These are phyloP conservation scores for Myiozetetes cayanensis DNA, from an alignment of 2,113 vertebrate genomes.

Conservation along the genomic window DNA sequence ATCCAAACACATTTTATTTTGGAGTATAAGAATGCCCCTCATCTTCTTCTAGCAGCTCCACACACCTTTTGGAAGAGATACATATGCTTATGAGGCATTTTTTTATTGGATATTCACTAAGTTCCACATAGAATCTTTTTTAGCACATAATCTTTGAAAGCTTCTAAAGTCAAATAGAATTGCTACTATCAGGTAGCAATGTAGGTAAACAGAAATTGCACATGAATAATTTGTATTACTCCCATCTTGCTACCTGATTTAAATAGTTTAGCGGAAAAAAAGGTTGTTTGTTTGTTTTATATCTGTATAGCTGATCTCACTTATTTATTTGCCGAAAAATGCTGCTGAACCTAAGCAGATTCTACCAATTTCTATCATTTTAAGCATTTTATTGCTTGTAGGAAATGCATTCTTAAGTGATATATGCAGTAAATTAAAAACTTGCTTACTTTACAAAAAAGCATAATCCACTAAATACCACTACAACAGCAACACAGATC, in stretches of 20 bases:
- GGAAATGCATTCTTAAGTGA: constrained; percentile 13
- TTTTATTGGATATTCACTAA: background rate
- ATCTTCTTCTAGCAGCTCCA: background rate
- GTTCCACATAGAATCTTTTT: background rate
- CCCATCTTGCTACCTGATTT: background rate
- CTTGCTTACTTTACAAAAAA: constrained; percentile 10
- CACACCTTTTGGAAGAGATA: background rate
- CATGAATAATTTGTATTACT: constrained; percentile 31
- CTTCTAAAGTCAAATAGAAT: background rate
- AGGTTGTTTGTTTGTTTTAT: background rate
- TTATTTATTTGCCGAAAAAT: constrained; percentile 25
- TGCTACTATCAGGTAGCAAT: background rate
- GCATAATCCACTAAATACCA: background rate
- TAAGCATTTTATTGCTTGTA: background rate
- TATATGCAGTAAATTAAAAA: constrained; percentile 1
- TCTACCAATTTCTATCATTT: constrained; percentile 16
- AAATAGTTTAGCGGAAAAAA: background rate
- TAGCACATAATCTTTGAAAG: background rate
- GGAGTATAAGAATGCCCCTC: background rate
- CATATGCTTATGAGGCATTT: background rate
- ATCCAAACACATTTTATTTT: fast-evolving
- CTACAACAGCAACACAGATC: background rate
- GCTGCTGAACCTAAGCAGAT: constrained; percentile 43
- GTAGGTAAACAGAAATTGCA: constrained; percentile 23
- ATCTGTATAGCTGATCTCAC: background rate